Evolutionary conservation across 1,140 invertebrate genomes (phyloP), one percentile per base, ranked within the genome.

Genomic region (Cotesia typhae): DNA sequence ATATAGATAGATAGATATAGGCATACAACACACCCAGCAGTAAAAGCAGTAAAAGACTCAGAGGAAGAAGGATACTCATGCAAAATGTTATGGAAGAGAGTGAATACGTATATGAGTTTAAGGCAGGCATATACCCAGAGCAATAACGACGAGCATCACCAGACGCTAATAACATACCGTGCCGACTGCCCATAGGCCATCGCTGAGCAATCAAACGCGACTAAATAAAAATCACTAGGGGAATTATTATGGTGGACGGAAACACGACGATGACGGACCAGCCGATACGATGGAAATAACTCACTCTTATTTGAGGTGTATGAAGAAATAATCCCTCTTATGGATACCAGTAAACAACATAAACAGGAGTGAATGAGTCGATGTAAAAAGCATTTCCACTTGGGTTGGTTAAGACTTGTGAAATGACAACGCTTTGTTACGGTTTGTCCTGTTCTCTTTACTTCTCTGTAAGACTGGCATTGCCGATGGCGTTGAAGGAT

Each of bases 81-180:
- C 28, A 28, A 28, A 28, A 2, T 28, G 28, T 28, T 66, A 72
- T 61, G 59, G 72, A 75, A 78, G 80, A 71, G 77, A 74, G 78
- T 78, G 77, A 79, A 76, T 65, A 55, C 75, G 78, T 82, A 67
- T 78, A 73, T 59, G 79, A 76, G 78, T 77, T 72, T 72, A 78
- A 78, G 78, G 79, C 82, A 83, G 53, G 67, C 37, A 66, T 57
- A 67, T 81, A 82, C 79, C 78, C 81, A 74, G 78, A 76, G 85
- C 83, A 86, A 86, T 87, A 87, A 87, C 83, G 84, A 74, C 67
- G 78, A 87, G 84, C 82, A 47, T 47, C 41, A 85, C 82, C 84
- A 84, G 86, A 87, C 85, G 85, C 84, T 87, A 87, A 87, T 87
- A 87, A 87, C 86, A 87, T 85, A 86, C 81, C 83, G 76, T 81